Evolutionary conservation across 2,113 vertebrate species (phyloP), one percentile per base, ranked within the genome.

Genomic region (Dromas ardeola): DNA sequence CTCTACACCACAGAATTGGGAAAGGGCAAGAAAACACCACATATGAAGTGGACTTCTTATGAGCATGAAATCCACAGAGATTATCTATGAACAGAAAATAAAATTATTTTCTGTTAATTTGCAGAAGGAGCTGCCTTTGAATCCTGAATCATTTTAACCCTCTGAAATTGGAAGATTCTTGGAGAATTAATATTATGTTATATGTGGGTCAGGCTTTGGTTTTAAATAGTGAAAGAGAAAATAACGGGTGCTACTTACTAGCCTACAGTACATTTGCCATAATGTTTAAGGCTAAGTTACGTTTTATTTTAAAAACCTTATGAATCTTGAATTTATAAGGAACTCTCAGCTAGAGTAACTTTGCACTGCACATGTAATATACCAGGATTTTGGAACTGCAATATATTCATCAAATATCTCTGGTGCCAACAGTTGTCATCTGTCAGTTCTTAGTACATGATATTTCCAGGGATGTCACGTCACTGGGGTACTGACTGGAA

Each of bases 211-310:
- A 79, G 42, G 20, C 8, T 81, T 62, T 47, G 42, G 30, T 34
- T 74, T 82, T 85, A 74, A 36, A 34, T 58, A 52, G 15, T 30
- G 21, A 26, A 62, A 40, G 30, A n/a, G 19, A n/a, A 85, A 92
- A 56, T 38, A 81, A 34, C 2, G 10, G 15, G 4, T 15, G 11
- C 17, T 67, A 10, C 27, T 66, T 23, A 47, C 23, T 13, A 40
- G 20, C 4, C 3, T 4, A 15, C 6, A 43, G 43, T 38, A 70
- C 0, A 1, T 62, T 82, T 88, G 70, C n/a, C 22, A 2, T 66
- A 40, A 10, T 40, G 6, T 59, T 79, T 65, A 52, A 88, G 61
- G 50, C 3, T n/a, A 56, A 74, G 52, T 56, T 66, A 23, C 53
- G 13, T 19, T 87, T 84, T 25, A 58, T 18, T 58, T 58, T 30